These are phyloP conservation scores for Hydropsyche betteni DNA, from an alignment of 2,888 invertebrate species.

Conservation along the genomic window DNA sequence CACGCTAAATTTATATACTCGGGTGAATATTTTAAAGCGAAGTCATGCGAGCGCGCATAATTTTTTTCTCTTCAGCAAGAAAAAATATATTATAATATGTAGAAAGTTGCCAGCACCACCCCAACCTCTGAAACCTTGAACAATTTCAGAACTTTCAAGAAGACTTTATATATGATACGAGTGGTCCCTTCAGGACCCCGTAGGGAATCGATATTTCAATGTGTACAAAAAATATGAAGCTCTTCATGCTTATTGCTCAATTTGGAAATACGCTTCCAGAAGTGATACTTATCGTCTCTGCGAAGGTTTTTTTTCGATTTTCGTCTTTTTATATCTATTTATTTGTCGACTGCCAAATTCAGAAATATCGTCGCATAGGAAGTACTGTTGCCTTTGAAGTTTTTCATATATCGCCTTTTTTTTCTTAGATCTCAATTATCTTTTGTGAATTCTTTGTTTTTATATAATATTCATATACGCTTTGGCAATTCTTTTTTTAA, in stretches of 20 bases:
- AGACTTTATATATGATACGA: conserved; percentile 17
- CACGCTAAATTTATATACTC: no score
- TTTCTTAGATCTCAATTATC: no score
- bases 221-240: conserved; percentile 31
- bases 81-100: conserved; percentile 5
- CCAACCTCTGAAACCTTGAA: neutral
- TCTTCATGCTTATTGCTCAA: conserved; percentile 28
- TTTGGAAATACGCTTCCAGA: conserved; percentile 26
- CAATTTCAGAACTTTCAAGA: conserved; percentile 19
- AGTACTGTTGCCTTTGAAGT: no score
- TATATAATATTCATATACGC: no score
- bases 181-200: conserved; percentile 17
- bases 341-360: neutral
- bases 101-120: neutral
- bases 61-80: neutral
- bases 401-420: no score
- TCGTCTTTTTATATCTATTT: neutral
- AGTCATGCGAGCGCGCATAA: no score
- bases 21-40: no score
- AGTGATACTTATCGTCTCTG: conserved; percentile 13
- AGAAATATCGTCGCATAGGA: neutral
- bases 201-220: conserved; percentile 25
- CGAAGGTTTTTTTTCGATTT: neutral
- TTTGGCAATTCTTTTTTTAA: no score
- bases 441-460: no score